Evolutionary conservation across 2,797 vertebrate genomes (phyloP).

Genomic region (Pogonophryne albipinna): DNA sequence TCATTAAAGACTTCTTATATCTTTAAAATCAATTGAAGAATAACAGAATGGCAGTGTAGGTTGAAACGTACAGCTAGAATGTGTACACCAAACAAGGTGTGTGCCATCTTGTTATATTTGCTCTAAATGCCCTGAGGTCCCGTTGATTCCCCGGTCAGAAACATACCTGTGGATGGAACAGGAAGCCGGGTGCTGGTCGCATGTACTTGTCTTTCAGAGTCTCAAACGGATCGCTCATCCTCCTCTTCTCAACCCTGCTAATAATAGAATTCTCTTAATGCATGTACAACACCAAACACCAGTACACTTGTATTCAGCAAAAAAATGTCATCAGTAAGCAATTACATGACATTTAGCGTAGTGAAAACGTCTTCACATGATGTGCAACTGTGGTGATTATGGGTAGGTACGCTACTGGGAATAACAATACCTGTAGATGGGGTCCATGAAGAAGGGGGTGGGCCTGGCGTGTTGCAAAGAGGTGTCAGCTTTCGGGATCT

Average conservation of each 20-base stretch:
- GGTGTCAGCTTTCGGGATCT: conserved; percentile 89
- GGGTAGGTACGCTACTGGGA: conserved; percentile 63
- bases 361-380: not conserved
- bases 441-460: conserved; percentile 99
- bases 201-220: conserved; percentile 99
- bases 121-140: not conserved
- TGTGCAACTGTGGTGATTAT: not conserved
- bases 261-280: conserved; percentile 89
- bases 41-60: not conserved
- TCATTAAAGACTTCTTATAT: not conserved
- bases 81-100: not conserved
- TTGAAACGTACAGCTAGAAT: not conserved
- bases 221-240: conserved; percentile 98
- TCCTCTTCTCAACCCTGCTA: conserved; percentile 99
- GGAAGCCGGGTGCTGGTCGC: conserved; percentile 95
- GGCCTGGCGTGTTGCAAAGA: conserved; percentile 97
- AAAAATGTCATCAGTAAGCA: not conserved
- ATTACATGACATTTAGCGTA: not conserved
- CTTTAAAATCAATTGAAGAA: conserved; percentile 1
- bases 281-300: conserved; percentile 32
- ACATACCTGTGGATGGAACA: conserved; percentile 98
- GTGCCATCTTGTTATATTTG: not conserved
- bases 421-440: conserved; percentile 98
- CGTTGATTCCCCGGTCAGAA: not conserved
- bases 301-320: not conserved